Base-by-base conservation (phyloP, 1,140 invertebrate genomes). In the Condylostylus longicornis region DNA sequence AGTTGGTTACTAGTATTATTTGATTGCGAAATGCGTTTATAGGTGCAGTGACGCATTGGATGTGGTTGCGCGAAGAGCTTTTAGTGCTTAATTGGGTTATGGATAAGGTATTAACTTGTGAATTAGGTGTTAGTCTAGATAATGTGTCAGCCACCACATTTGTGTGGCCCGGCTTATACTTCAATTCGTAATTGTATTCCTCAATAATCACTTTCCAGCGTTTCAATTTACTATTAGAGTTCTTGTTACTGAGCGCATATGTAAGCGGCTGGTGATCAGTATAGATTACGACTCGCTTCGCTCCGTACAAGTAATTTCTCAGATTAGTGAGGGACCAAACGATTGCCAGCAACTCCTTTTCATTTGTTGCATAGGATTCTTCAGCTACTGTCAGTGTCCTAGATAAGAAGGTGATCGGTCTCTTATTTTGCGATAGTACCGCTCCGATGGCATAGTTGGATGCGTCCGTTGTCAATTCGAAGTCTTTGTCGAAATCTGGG, bases 301-400 rank as follows among this genome's bases (percentile, higher is more conserved):
- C 46, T 23, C 46, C 46, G 19, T 47, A 50, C 18, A 56, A 31
- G 42, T 54, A 58, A 21, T 47, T 48, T 23, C 48, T 37, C 23
- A 64, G 61, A 23, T 57, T 40, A 28, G 43, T 54, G 5, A 51
- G 29, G 10, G 50, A 62, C 47, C 54, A 72, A 2, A 69, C 39
- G 5, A 74, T 61, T n/a, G 37, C 42, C 18, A 51, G 32, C n/a
- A 48, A 43, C 32, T 52, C 47, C 38, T 51, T 58, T 35, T 59
- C 47, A 31, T 34, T 61, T n/a, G n/a, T n/a, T n/a, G n/a, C n/a
- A n/a, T n/a, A 54, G 18, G 40, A 32, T 40, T 48, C 35, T 47
- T 55, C 47, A 22, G 48, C 38, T 33, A 47, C 43, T 3, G 30
- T 47, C n/a, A 58, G 29, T 5, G 48, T 51, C 34, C 44, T 35